Percentiles rank a stretch among this genome's conserved stretches.
Conservation (phyloP, 2,888 invertebrate species). For the Oscheius onirici region DNA sequence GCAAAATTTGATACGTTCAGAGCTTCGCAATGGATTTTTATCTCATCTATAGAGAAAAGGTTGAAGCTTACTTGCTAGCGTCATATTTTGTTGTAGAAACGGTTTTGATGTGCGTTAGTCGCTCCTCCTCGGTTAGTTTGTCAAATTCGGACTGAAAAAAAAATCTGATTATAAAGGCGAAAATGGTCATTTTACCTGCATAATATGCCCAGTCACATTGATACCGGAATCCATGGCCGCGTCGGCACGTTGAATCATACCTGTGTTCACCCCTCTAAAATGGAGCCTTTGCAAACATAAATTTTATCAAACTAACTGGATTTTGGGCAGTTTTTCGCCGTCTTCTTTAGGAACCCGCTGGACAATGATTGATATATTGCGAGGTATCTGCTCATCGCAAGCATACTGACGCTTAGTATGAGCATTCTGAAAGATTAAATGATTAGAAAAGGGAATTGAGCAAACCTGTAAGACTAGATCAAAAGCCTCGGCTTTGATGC, state of each 20-base stretch:
- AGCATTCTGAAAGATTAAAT: slow-evolving; percentile 76
- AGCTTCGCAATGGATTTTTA: background rate
- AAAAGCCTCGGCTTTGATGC: slow-evolving; percentile 87
- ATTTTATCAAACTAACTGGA: slow-evolving; percentile 56
- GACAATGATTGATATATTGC: slow-evolving; percentile 95
- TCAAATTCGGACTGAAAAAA: slow-evolving; percentile 73
- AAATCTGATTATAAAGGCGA: slow-evolving; percentile 1
- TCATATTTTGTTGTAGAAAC: slow-evolving; percentile 97
- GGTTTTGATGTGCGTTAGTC: slow-evolving; percentile 95
- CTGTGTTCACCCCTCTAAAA: slow-evolving; percentile 52
- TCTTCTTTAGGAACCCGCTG: slow-evolving; percentile 84
- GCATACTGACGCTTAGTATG: slow-evolving; percentile 80
- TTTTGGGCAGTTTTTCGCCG: slow-evolving; percentile 68
- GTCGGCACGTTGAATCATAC: slow-evolving; percentile 46
- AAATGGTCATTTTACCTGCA: slow-evolving; percentile 38
- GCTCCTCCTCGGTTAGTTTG: slow-evolving; percentile 94
- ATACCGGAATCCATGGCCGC: slow-evolving; percentile 30
- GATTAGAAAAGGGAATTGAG: background rate
- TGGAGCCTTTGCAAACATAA: background rate
- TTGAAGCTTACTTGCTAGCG: slow-evolving; percentile 87
- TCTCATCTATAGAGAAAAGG: background rate
- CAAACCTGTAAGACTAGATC: slow-evolving; percentile 83
- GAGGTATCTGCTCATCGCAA: slow-evolving; percentile 91
- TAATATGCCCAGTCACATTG: slow-evolving; percentile 40
- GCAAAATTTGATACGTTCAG: background rate